phyloP scores from a whole-genome alignment of 2,888 invertebrate genomes.

The Erpobdella octoculata region DNA sequence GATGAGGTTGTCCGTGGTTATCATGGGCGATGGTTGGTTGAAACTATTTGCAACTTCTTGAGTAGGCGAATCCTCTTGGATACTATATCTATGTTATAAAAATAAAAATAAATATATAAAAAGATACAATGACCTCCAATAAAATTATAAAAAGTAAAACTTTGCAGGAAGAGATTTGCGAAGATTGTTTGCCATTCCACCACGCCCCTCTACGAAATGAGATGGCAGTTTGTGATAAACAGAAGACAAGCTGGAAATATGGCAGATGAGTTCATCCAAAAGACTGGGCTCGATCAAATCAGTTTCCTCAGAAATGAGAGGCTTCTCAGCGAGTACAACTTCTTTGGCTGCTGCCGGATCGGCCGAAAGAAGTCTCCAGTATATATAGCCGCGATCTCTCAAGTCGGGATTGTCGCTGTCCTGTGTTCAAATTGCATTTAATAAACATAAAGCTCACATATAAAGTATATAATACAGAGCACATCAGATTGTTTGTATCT shows the following conservation, averaged over 20 bases:
- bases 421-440: slow-evolving; percentile 37
- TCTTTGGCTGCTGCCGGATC: slow-evolving; percentile 97
- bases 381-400: slow-evolving; percentile 95
- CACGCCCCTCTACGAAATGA: slow-evolving; percentile 80
- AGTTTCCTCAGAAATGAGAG: slow-evolving; percentile 96
- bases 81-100: background rate
- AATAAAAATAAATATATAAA: background rate
- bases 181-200: slow-evolving; percentile 55
- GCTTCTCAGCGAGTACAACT: slow-evolving; percentile 96
- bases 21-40: background rate
- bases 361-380: slow-evolving; percentile 94
- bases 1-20: slow-evolving; percentile 71
- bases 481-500: too few relatives aligned
- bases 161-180: background rate
- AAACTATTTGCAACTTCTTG: background rate
- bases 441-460: too few relatives aligned
- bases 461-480: too few relatives aligned
- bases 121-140: too few relatives aligned
- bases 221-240: slow-evolving; percentile 98
- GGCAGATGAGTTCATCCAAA: slow-evolving; percentile 93
- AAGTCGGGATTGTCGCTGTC: slow-evolving; percentile 96
- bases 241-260: slow-evolving; percentile 92
- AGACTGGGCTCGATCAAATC: slow-evolving; percentile 93
- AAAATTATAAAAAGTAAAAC: too few relatives aligned
- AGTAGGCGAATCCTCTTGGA: slow-evolving; percentile 18